Conservation (phyloP, 1,140 invertebrate species). For the Dryas iulia region DNA sequence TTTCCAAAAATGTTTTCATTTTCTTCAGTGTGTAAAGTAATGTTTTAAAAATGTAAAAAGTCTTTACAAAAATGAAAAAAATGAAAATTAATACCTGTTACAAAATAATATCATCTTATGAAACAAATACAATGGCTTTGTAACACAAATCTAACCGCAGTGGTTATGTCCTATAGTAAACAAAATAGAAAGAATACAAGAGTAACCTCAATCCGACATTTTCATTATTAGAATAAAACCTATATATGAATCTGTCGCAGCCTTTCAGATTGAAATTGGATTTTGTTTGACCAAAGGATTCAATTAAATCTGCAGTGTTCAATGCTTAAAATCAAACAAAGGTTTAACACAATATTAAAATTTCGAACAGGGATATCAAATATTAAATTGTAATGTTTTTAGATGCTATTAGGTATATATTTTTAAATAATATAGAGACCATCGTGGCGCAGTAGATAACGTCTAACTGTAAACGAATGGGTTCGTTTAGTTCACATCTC, state of each 20-base stretch:
- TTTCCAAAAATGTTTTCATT: no score
- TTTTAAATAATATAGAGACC: no score
- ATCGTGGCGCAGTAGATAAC: no score
- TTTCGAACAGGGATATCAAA: not conserved
- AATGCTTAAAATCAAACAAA: not conserved
- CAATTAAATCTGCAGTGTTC: conserved; percentile 55
- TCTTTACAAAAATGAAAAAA: no score
- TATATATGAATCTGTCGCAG: conserved; percentile 23
- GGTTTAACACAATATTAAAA: not conserved
- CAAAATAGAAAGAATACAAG: not conserved
- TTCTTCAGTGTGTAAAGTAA: no score
- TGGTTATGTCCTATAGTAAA: not conserved
- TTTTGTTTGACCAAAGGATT: conserved; percentile 53
- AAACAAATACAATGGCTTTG: not conserved
- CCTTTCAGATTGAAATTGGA: conserved; percentile 50
- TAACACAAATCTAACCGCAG: not conserved
- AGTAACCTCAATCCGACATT: conserved; percentile 22
- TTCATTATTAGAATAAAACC: conserved; percentile 33
- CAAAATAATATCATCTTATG: no score
- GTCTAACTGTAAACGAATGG: no score
- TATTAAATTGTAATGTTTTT: not conserved
- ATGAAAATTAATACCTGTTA: no score
- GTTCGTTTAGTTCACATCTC: no score
- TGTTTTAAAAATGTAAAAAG: no score
- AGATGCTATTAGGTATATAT: not conserved